Evolutionary conservation across 2,113 vertebrate species (phyloP), one percentile per base, ranked within the genome.

Genomic region (Nycticryphes semicollaris): DNA sequence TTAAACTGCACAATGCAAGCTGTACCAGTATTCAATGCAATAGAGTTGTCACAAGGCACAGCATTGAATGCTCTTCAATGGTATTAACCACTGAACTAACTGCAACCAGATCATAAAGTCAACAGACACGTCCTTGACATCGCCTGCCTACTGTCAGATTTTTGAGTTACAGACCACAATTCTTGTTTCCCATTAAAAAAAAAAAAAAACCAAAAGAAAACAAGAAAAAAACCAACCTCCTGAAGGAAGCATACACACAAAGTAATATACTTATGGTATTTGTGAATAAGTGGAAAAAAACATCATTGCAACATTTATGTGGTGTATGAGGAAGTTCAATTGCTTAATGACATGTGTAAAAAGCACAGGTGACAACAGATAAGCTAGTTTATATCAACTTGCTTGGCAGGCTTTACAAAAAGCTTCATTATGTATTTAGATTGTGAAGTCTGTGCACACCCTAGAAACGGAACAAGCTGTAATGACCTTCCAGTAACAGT

Each of bases 351-450:
- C 35, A 53, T 18, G 8, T 37, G 51, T 69, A 54, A 93, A 85
- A 83, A 73, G 53, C 24, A 60, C 25, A 85, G 8, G 50, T 89
- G 50, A 85, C 39, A 80, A 84, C 23, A 89, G 84, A 89, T 87
- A 90, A 79, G 43, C n/a, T 35, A 66, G 62, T 56, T 83, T 41
- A 66, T 33, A 93, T 72, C 15, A n/a, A 62, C 54, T 47, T 41
- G n/a, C 73, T 64, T 90, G 76, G 63, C 87, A 93, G 54, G 57
- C 73, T 89, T 91, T 82, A 83, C 72, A 78, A 89, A 94, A 95
- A 87, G 23, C 30, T 82, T 83, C 67, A 37, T 86, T 93, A 73
- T 31, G 12, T 41, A 94, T 88, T 90, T 66, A 80, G 20, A 60
- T 45, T 83, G 51, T 59, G 45, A 96, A 79, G 31, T 30, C 28